These are phyloP conservation scores for Theonella swinhoei DNA, from an alignment of 37 sponge, comb jelly and placozoan genomes.

Conservation along the genomic window DNA sequence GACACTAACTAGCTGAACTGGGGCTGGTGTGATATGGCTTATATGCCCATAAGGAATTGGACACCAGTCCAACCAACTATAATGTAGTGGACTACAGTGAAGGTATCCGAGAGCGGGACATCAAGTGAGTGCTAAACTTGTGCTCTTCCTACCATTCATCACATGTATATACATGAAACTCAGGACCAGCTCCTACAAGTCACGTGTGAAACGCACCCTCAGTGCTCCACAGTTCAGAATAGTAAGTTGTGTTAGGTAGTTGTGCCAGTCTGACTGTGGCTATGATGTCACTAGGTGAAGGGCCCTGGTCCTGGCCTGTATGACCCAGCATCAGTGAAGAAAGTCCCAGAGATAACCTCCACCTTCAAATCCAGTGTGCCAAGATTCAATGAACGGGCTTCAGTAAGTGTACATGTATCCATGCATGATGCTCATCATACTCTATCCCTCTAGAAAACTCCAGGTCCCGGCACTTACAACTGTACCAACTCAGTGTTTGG, in stretches of 20 bases:
- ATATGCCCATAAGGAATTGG: conserved; percentile 51
- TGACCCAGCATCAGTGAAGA: conserved; percentile 24
- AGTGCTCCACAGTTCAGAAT: conserved; percentile 60
- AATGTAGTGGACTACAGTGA: conserved; percentile 62
- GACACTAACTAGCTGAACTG: not conserved
- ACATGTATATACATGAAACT: not conserved
- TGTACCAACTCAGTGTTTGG: conserved; percentile 52
- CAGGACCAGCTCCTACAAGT: conserved; percentile 59
- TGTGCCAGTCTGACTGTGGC: not conserved
- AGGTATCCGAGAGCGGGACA: conserved; percentile 42
- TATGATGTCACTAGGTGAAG: conserved; percentile 40
- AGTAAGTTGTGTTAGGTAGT: conserved; percentile 32
- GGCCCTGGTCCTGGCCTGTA: conserved; percentile 83
- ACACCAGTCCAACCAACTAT: conserved; percentile 64
- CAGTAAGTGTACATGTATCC: conserved; percentile 21
- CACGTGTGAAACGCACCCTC: conserved; percentile 24
- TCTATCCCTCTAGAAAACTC: conserved; percentile 50
- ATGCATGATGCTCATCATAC: not conserved
- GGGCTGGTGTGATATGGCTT: not conserved
- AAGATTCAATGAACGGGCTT: conserved; percentile 44
- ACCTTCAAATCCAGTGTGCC: conserved; percentile 78
- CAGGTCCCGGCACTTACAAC: conserved; percentile 85
- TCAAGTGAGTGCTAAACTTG: conserved; percentile 34
- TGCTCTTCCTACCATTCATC: not conserved
- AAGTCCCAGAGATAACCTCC: conserved; percentile 42